Evolutionary conservation across 2,888 invertebrate genomes (phyloP), one percentile per base, ranked within the genome.

Genomic region (Bombylius discolor): DNA sequence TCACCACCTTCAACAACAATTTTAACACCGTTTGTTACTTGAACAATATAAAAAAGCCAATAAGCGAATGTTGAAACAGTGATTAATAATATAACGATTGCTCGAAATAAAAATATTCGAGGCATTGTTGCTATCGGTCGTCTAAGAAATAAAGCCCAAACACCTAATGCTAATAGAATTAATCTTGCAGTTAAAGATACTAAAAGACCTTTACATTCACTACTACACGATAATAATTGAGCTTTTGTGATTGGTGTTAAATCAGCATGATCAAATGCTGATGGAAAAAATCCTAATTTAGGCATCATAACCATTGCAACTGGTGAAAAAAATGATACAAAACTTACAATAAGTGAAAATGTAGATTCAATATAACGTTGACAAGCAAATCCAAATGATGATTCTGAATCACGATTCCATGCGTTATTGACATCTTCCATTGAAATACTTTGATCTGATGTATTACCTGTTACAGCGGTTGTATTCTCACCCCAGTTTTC

Each of bases 401-500:
- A 80, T 52, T 89, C 89, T 42, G 82, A 81, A 39, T 88, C 88
- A 13, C 79, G 80, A 50, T 81, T 81, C 89, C 89, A 90, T 84
- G 89, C 89, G 66, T 87, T 86, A 65, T 86, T 87, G 5, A 90
- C 84, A 71, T 94, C 94, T 70, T 95, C 94, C 71, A 92, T 87
- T 0, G 94, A 95, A 64, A 91, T 89, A 5, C 93, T 96, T 65
- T 93, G 92, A 70, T 96, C 97, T 0, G 93, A 95, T 3, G 96
- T 96, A 67, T 95, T 95, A 11, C 95, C 96, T 0, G 97, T 97
- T 42, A 97, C 87, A 1, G 95, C 96, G 1, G 97, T 97, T 0
- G 96, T 96, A 67, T 93, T 96, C 73, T 97, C 97, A n/a, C 93
- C 95, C 97, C 97, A 97, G 72, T 95, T 95, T 68, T 97, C 97